A percentile compares a stretch with the other conserved stretches of the same genome.
Conservation (phyloP, 2,797 vertebrate species). For the Pyrocephalus nanus region DNA sequence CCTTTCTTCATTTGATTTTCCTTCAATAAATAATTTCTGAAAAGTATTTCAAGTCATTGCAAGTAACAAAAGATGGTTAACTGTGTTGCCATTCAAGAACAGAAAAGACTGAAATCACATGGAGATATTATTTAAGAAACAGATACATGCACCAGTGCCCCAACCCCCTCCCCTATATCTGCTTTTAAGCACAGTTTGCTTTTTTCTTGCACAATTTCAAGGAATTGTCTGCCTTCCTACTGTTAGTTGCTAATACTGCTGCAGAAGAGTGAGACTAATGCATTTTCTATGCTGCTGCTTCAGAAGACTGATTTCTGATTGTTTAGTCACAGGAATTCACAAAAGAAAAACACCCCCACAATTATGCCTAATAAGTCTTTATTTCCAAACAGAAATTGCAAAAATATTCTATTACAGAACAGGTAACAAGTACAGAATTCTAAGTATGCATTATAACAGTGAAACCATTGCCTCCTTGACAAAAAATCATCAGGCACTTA, state of each 20-base stretch:
- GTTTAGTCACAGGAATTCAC: background rate
- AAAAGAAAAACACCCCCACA: background rate
- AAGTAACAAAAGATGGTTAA: background rate
- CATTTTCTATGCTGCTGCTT: background rate
- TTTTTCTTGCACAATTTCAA: background rate
- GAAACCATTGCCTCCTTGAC: slow-evolving; percentile 44
- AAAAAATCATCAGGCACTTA: slow-evolving; percentile 69
- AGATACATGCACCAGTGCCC: background rate
- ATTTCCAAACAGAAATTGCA: slow-evolving; percentile 67
- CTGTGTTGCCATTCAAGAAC: background rate
- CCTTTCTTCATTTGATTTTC: background rate
- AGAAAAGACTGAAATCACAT: background rate
- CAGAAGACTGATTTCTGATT: background rate
- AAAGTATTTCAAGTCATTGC: background rate
- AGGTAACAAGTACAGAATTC: slow-evolving; percentile 48
- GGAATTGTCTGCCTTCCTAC: background rate
- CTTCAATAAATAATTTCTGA: background rate
- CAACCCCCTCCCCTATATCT: background rate
- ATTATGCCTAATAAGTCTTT: slow-evolving; percentile 49
- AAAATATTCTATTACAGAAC: slow-evolving; percentile 69
- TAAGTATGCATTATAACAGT: slow-evolving; percentile 23
- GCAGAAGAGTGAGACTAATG: background rate
- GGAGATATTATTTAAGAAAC: background rate
- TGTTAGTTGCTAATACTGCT: background rate
- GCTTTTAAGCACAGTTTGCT: background rate